Evolutionary conservation across 1,140 invertebrate species (phyloP).

Genomic region (Pseudobourletiella spinata): DNA sequence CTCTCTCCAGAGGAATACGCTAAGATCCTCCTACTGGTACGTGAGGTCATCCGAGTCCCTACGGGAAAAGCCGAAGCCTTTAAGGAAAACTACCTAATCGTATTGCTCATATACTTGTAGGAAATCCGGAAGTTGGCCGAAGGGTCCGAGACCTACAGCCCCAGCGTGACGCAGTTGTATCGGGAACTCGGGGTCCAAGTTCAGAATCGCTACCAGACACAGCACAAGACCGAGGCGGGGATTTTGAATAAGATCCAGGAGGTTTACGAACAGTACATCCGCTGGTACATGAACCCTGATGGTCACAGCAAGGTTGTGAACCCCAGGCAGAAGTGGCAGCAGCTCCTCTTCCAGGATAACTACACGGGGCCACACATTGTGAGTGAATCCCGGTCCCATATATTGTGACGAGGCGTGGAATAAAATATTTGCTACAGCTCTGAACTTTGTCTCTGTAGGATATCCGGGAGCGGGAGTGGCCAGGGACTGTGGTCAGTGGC

Average conservation of each 20-base stretch:
- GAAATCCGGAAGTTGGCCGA: slow-evolving; percentile 59
- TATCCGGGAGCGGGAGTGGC: slow-evolving; percentile 54
- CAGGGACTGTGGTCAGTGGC: slow-evolving; percentile 48
- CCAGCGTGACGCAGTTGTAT: slow-evolving; percentile 54
- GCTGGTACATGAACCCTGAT: slow-evolving; percentile 51
- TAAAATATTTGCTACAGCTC: too few relatives aligned
- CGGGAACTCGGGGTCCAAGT: slow-evolving; percentile 60
- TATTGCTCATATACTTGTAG: slow-evolving; percentile 46
- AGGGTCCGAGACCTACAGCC: slow-evolving; percentile 70
- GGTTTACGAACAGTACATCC: slow-evolving; percentile 59
- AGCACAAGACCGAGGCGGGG: slow-evolving; percentile 53
- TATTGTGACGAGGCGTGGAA: too few relatives aligned
- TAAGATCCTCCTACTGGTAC: slow-evolving; percentile 49
- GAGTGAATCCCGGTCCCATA: too few relatives aligned
- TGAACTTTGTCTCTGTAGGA: slow-evolving; percentile 44
- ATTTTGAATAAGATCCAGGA: slow-evolving; percentile 56
- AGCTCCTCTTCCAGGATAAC: slow-evolving; percentile 47
- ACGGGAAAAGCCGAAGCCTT: too few relatives aligned
- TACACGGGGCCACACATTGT: slow-evolving; percentile 51
- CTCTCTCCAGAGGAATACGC: slow-evolving; percentile 56
- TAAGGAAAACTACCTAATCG: too few relatives aligned
- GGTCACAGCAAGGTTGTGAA: slow-evolving; percentile 42
- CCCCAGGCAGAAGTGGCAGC: slow-evolving; percentile 63
- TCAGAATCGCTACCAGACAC: slow-evolving; percentile 54
- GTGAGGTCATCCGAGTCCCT: slow-evolving; percentile 39